A percentile compares a stretch with the other conserved stretches of the same genome.
Conservation (phyloP, 2,113 vertebrate species). For the Colossoma macropomum region DNA sequence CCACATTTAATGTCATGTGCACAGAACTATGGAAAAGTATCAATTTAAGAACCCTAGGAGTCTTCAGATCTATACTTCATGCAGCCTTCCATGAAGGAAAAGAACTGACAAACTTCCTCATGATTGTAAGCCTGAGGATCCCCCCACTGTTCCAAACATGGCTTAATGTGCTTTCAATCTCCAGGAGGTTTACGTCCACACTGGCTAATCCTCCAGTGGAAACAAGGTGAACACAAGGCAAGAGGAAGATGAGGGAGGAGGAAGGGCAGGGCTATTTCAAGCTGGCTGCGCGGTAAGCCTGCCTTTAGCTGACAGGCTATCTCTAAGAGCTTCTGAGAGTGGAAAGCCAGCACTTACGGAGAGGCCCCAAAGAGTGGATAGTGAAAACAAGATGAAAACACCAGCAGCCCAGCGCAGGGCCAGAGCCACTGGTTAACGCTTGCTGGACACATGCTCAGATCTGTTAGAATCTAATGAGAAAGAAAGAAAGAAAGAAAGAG, state of each 20-base stretch:
- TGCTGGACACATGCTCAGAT: conserved; percentile 24
- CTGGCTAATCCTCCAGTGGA: conserved; percentile 55
- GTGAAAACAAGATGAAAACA: conserved; percentile 26
- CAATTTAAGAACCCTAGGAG: neutral
- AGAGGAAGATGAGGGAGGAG: conserved; percentile 45
- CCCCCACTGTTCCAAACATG: conserved; percentile 14
- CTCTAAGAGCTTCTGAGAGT: conserved; percentile 55
- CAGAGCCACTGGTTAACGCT: conserved; percentile 9
- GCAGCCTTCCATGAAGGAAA: neutral
- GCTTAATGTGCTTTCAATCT: conserved; percentile 48
- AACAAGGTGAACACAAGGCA: conserved; percentile 38
- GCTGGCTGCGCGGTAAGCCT: conserved; percentile 54
- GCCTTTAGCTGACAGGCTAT: conserved; percentile 52
- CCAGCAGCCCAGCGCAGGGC: neutral
- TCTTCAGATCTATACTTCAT: neutral
- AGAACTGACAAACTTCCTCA: neutral
- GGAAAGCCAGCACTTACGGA: conserved; percentile 81
- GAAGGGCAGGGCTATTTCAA: conserved; percentile 57
- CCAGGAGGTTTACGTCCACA: conserved; percentile 36
- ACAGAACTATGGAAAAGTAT: neutral
- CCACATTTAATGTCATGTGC: neutral
- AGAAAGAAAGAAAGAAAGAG: neutral
- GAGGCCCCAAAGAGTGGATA: conserved; percentile 11
- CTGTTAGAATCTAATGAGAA: conserved; percentile 13
- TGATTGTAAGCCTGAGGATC: conserved; percentile 7